Percentiles rank a stretch among this genome's conserved stretches.
Conservation (phyloP, 2,797 vertebrate genomes). For the Ibycter americanus region DNA sequence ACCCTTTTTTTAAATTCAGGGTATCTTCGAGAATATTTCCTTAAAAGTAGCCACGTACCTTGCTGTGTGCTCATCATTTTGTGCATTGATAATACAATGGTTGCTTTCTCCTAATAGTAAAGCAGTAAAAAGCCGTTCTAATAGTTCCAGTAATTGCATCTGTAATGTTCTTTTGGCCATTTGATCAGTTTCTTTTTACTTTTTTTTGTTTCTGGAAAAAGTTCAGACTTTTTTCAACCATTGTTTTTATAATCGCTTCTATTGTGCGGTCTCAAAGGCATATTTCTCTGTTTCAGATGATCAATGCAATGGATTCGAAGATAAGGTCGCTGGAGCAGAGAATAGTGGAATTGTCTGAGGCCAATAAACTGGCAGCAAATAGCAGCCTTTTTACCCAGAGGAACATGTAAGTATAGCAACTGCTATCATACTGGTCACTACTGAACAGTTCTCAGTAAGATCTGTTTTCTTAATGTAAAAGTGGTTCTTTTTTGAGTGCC, state of each 20-base stretch:
- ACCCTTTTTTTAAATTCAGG: background rate
- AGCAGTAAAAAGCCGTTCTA: background rate
- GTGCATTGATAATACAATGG: background rate
- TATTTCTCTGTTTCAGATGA: slow-evolving; percentile 84
- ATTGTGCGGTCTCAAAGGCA: background rate
- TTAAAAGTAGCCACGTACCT: background rate
- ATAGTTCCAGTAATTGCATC: background rate
- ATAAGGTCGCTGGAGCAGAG: slow-evolving; percentile 98
- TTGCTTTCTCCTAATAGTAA: background rate
- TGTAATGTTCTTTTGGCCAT: background rate
- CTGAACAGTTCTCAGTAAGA: background rate
- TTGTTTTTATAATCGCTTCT: background rate
- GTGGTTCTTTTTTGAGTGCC: background rate
- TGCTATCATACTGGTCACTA: background rate
- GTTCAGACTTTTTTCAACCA: background rate
- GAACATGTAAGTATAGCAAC: slow-evolving; percentile 90
- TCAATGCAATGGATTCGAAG: slow-evolving; percentile 99
- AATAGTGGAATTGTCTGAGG: slow-evolving; percentile 94
- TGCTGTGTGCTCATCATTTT: background rate
- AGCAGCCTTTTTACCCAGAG: slow-evolving; percentile 99
- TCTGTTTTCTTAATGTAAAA: background rate
- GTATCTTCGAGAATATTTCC: background rate
- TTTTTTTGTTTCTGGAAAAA: background rate
- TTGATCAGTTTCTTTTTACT: background rate
- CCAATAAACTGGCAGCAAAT: slow-evolving; percentile 97